phyloP scores from a whole-genome alignment of 2,888 invertebrate species.

The Asteroscopus sphinx region DNA sequence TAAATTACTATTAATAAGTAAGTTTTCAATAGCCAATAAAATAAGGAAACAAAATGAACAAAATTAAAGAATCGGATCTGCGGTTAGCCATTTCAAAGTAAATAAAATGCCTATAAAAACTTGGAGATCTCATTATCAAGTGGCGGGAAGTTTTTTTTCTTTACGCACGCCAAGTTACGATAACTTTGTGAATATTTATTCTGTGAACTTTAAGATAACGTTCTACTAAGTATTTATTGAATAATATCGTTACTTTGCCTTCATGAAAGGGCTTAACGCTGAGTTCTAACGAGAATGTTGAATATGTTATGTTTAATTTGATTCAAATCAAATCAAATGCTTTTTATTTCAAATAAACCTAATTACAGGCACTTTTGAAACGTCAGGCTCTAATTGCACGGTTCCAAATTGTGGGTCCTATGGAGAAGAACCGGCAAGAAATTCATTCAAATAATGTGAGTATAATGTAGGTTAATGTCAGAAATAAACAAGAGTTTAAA shows the following conservation, averaged over 20 bases:
- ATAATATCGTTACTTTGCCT: conserved; percentile 11
- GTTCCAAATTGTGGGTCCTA: no score
- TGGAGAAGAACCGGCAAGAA: no score
- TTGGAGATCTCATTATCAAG: conserved; percentile 61
- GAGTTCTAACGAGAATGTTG: not conserved
- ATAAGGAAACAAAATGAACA: conserved; percentile 44
- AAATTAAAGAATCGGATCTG: conserved; percentile 54
- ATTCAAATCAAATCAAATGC: not conserved
- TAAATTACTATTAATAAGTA: conserved; percentile 35
- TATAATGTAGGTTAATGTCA: no score
- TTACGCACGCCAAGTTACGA: conserved; percentile 45
- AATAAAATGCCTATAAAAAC: conserved; percentile 67
- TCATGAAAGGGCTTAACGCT: not conserved
- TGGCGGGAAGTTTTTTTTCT: conserved; percentile 55
- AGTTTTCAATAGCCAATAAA: conserved; percentile 36
- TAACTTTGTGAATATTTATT: conserved; percentile 61
- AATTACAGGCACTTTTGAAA: no score
- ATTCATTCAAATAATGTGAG: no score
- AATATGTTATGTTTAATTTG: not conserved
- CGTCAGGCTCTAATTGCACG: no score
- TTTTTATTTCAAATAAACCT: no score
- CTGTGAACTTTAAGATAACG: conserved; percentile 47
- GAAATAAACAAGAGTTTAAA: no score
- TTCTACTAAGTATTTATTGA: conserved; percentile 38
- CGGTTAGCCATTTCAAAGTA: conserved; percentile 62